These are phyloP conservation scores for Delphinapterus leucas DNA, from an alignment of 2,113 vertebrate genomes.

Conservation along the genomic window DNA sequence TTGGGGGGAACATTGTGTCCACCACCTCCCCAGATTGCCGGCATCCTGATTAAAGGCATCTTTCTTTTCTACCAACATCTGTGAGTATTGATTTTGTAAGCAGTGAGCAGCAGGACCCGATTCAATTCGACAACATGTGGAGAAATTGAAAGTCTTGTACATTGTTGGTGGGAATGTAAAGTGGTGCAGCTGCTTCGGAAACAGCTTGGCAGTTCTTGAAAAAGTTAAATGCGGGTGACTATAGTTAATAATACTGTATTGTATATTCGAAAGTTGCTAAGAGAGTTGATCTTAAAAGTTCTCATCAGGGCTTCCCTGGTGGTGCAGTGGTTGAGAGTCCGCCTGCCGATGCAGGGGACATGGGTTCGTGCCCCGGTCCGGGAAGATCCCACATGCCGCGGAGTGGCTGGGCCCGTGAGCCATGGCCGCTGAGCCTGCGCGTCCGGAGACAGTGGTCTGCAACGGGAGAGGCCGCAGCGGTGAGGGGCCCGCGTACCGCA, in stretches of 20 bases:
- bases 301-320: background rate
- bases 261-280: background rate
- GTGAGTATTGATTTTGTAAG: background rate
- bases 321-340: too few species aligned
- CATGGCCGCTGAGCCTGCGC: too few species aligned
- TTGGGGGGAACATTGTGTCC: background rate
- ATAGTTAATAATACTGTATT: background rate
- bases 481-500: too few species aligned
- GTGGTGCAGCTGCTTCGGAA: background rate
- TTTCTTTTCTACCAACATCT: background rate
- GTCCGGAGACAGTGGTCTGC: accelerated
- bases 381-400: too few species aligned
- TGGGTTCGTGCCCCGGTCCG: too few species aligned
- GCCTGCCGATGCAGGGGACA: too few species aligned
- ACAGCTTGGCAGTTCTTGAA: background rate
- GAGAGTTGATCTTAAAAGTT: background rate
- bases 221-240: background rate
- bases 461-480: too few species aligned
- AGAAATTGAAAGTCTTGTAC: background rate
- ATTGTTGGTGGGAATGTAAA: background rate
- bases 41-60: background rate
- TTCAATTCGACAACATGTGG: background rate
- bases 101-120: background rate
- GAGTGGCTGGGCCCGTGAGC: too few species aligned
- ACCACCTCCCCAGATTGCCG: background rate